phyloP scores from a whole-genome alignment of 2,797 vertebrate genomes.

The Argentina silus region DNA sequence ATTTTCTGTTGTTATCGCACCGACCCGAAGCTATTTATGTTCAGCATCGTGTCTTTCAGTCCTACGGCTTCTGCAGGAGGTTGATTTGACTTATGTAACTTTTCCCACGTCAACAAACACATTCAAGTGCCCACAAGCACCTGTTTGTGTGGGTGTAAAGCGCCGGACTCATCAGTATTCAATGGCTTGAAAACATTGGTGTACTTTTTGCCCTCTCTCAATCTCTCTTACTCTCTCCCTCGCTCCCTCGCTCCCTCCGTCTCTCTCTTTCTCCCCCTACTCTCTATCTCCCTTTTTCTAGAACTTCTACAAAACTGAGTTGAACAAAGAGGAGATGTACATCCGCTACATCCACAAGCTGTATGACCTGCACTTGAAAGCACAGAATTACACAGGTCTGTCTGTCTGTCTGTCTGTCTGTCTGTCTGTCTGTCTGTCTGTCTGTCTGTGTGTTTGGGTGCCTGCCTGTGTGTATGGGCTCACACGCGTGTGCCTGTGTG shows the following conservation, averaged over 20 bases:
- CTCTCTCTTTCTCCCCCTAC: constrained; percentile 12
- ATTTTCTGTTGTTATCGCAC: background rate
- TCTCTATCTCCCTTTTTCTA: constrained; percentile 57
- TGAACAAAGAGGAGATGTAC: constrained; percentile 99
- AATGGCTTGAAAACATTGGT: background rate
- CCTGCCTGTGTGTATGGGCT: constrained; percentile 19
- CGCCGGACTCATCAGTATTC: background rate
- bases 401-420: constrained; percentile 17
- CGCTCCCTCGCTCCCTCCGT: constrained; percentile 6
- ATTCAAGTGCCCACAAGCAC: background rate
- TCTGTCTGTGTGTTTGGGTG: constrained; percentile 17
- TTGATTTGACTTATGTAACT: constrained; percentile 36
- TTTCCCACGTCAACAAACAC: background rate
- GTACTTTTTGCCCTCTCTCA: background rate
- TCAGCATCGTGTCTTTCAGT: constrained; percentile 10
- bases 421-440: constrained; percentile 16
- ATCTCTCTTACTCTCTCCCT: constrained; percentile 16
- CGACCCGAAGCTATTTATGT: background rate
- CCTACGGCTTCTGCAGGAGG: background rate
- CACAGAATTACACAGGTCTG: constrained; percentile 93
- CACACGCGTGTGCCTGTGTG: background rate
- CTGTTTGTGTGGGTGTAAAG: constrained; percentile 8
- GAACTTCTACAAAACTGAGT: constrained; percentile 99
- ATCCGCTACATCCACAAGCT: constrained; percentile 99
- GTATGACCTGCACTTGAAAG: constrained; percentile 96